phyloP scores from a whole-genome alignment of 2,113 vertebrate genomes.

The Oxygymnocypris stewartii region DNA sequence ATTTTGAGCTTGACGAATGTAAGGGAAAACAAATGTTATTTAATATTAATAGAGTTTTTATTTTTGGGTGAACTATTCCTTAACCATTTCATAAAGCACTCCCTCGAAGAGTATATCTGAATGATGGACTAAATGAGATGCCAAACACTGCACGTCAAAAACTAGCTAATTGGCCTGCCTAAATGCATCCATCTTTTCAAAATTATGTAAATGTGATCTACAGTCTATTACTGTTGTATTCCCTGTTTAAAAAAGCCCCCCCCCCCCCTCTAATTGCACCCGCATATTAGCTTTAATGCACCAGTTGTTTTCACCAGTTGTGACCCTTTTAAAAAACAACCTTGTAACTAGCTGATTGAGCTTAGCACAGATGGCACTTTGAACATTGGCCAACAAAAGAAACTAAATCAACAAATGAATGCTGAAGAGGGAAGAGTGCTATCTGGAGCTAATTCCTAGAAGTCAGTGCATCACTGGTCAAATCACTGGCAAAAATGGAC shows the following conservation, averaged over 20 bases:
- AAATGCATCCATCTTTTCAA: background rate
- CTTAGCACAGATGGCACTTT: constrained; percentile 33
- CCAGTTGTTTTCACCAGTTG: background rate
- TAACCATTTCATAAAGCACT: background rate
- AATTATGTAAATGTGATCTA: background rate
- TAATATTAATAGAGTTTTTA: background rate
- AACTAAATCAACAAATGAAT: constrained; percentile 26
- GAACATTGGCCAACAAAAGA: constrained; percentile 24
- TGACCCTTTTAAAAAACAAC: constrained; percentile 44
- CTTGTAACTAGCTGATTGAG: constrained; percentile 45
- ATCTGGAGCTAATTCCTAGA: constrained; percentile 34
- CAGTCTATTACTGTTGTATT: constrained; percentile 23
- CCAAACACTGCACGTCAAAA: background rate
- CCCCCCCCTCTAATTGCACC: constrained; percentile 7
- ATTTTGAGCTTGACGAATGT: background rate
- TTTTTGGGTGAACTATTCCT: background rate
- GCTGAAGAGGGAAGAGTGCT: constrained; percentile 13
- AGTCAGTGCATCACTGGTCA: constrained; percentile 38
- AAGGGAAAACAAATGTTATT: too few relatives aligned
- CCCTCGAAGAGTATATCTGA: background rate
- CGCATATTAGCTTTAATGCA: constrained; percentile 32
- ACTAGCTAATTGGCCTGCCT: background rate
- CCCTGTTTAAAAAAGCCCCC: constrained; percentile 19
- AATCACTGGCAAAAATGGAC: constrained; percentile 16
- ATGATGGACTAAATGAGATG: background rate